Evolutionary conservation across 2,888 invertebrate genomes (phyloP).

Genomic region (Volucella zonaria): DNA sequence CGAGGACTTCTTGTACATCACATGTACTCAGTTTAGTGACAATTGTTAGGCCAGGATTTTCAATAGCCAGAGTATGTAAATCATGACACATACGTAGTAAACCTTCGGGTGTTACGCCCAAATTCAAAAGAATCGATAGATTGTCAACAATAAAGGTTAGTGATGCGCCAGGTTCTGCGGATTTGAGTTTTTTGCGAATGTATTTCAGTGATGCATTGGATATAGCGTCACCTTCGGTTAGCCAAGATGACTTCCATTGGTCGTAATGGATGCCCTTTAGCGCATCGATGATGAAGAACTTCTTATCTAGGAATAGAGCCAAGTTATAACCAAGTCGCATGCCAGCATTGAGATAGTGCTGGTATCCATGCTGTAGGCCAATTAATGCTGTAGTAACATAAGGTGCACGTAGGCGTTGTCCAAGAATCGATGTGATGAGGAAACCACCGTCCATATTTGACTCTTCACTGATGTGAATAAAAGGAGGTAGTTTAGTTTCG

Average conservation of each 20-base stretch:
- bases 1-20: constrained; percentile 85
- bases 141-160: constrained; percentile 88
- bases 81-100: constrained; percentile 78
- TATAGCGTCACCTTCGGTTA: constrained; percentile 79
- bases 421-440: constrained; percentile 86
- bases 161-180: constrained; percentile 76
- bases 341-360: constrained; percentile 89
- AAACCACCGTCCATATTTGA: constrained; percentile 89
- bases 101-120: constrained; percentile 82
- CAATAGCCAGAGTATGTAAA: constrained; percentile 77
- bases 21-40: constrained; percentile 85
- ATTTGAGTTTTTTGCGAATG: constrained; percentile 76
- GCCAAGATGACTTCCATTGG: constrained; percentile 80
- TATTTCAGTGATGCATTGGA: constrained; percentile 78
- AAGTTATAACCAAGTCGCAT: constrained; percentile 89
- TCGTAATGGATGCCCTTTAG: constrained; percentile 83
- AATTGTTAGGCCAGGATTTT: constrained; percentile 82
- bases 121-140: constrained; percentile 87
- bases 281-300: constrained; percentile 84
- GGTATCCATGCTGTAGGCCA: constrained; percentile 87
- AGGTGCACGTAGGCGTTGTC: constrained; percentile 85
- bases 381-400: constrained; percentile 85
- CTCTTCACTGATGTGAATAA: constrained; percentile 88
- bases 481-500: constrained; percentile 84
- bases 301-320: constrained; percentile 83